These are phyloP conservation scores for Coracias cyanogaster DNA, from an alignment of 2,797 vertebrate genomes.

Conservation along the genomic window DNA sequence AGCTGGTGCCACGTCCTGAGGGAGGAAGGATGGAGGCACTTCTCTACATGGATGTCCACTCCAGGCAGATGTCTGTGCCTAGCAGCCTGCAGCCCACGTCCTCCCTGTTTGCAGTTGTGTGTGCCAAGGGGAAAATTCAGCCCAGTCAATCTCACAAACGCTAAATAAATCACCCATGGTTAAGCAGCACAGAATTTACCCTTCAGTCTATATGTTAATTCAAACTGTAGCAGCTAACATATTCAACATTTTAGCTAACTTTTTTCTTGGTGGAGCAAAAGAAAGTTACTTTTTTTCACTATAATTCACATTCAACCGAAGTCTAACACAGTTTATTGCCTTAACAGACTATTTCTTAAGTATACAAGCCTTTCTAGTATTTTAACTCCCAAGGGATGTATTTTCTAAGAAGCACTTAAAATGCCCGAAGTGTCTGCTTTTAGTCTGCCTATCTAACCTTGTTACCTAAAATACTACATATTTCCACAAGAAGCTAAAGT, in stretches of 20 bases:
- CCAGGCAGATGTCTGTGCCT: not conserved
- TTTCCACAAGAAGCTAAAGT: slow-evolving; percentile 62
- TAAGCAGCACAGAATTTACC: slow-evolving; percentile 19
- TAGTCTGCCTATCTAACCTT: slow-evolving; percentile 53
- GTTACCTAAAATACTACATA: slow-evolving; percentile 56
- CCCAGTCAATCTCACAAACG: slow-evolving; percentile 19
- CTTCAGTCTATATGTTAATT: not conserved
- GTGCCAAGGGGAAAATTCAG: not conserved
- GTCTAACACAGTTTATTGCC: not conserved
- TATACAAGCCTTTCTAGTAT: slow-evolving; percentile 41
- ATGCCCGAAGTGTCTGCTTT: slow-evolving; percentile 51
- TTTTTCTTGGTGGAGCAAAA: not conserved
- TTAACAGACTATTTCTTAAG: slow-evolving; percentile 52
- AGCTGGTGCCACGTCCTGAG: not conserved
- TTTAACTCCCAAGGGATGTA: slow-evolving; percentile 29
- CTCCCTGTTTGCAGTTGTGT: not conserved
- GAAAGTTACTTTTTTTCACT: not conserved
- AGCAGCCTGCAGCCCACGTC: not conserved
- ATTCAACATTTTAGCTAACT: not conserved
- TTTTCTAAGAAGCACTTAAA: slow-evolving; percentile 69
- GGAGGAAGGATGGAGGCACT: not conserved
- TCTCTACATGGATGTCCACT: not conserved
- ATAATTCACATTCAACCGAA: not conserved
- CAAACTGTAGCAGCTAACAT: not conserved
- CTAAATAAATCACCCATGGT: slow-evolving; percentile 14